These are phyloP conservation scores for Hylomyscus alleni DNA, from an alignment of 2,797 vertebrate species.

Conservation along the genomic window DNA sequence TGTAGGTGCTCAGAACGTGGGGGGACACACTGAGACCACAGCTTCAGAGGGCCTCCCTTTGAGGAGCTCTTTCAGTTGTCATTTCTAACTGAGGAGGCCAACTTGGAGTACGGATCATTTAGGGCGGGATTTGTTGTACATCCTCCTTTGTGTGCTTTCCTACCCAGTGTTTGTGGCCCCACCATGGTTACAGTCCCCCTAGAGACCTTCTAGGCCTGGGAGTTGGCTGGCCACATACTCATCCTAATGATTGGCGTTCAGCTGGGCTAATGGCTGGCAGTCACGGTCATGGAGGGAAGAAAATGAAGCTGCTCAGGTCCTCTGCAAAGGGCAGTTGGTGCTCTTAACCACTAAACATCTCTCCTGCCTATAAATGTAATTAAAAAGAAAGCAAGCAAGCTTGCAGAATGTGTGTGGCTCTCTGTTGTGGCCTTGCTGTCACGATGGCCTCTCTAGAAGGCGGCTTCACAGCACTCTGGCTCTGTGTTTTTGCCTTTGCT, in stretches of 20 bases:
- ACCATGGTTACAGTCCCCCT: not conserved
- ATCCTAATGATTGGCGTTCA: not conserved
- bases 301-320: not conserved
- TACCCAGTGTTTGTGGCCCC: not conserved
- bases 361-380: not conserved
- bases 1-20: no score
- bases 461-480: fast-evolving
- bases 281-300: not conserved
- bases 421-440: not conserved
- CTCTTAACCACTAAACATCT: not conserved
- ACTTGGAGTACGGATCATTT: not conserved
- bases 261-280: not conserved
- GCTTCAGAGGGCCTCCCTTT: not conserved
- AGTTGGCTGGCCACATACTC: not conserved
- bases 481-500: not conserved
- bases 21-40: not conserved
- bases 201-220: not conserved
- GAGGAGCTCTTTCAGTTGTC: not conserved
- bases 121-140: not conserved
- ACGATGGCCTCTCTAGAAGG: not conserved
- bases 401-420: not conserved
- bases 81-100: not conserved
- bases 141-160: not conserved
- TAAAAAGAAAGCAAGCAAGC: not conserved
- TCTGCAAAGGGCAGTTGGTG: not conserved